These are phyloP conservation scores for Cricetomys ansorgei DNA, from an alignment of 2,113 vertebrate genomes.

Conservation along the genomic window DNA sequence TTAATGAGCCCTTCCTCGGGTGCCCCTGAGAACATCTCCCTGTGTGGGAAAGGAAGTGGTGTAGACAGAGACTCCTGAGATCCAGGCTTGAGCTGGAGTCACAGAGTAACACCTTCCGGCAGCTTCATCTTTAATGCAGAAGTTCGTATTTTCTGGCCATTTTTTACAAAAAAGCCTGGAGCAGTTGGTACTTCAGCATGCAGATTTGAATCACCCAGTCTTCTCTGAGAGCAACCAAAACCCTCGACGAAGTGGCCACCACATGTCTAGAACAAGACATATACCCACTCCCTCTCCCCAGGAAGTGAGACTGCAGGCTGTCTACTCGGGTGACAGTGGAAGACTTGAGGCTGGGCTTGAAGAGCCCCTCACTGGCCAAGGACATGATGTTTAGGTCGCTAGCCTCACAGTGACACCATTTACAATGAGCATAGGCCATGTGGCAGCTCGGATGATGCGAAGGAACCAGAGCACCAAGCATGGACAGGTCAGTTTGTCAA, in stretches of 20 bases:
- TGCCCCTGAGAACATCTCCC: neutral
- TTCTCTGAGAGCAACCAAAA: neutral
- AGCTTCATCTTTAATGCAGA: neutral
- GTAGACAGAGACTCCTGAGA: neutral
- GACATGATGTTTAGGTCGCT: neutral
- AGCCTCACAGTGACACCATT: neutral
- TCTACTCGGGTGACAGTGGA: neutral
- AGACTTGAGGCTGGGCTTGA: neutral
- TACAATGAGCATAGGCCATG: neutral
- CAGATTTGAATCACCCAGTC: neutral
- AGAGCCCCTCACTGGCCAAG: neutral
- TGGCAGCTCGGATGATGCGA: neutral
- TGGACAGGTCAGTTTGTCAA: fast-evolving
- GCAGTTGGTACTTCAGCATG: neutral
- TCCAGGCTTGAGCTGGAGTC: neutral
- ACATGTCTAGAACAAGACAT: neutral
- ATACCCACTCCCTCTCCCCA: neutral
- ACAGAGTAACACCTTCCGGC: neutral
- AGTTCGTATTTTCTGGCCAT: neutral
- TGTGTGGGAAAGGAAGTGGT: neutral
- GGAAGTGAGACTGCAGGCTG: neutral
- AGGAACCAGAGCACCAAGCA: neutral
- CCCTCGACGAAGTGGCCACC: neutral
- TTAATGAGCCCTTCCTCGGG: neutral
- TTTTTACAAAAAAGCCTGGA: neutral